Base-by-base conservation (phyloP, 2,797 vertebrate genomes). In the Acanthopagrus latus region DNA sequence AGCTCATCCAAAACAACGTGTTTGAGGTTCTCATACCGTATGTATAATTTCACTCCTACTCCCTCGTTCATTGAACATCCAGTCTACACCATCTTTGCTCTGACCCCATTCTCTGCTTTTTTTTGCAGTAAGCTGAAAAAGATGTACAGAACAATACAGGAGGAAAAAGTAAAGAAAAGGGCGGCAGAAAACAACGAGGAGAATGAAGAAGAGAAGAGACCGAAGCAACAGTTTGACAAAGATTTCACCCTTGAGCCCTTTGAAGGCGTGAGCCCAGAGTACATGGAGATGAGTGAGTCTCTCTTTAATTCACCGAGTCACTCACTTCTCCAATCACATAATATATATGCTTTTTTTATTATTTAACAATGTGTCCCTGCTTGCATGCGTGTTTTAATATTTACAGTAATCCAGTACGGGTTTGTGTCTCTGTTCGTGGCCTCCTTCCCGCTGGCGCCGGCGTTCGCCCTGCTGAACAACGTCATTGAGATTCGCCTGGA, bases 261-360 rank as follows among this genome's bases (percentile, higher is more conserved):
- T 76, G 97, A 97, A 4, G 98, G 98, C 0, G 92, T 99, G 69
- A 97, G 95, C 63, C 97, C 98, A 5, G 98, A 99, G 79, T 99
- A 99, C 91, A 99, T 99, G 98, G 98, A 99, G 89, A 99, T 99
- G 98, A 97, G 98, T 99, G 90, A 95, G 97, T 93, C 1, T 55
- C 18, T 33, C 13, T 46, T 54, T 64, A 20, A 65, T 54, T 41
- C n/a, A 67, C 14, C 7, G 4, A 70, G 23, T 82, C 33, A 25
- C 9, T 44, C 47, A 62, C 33, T 23, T 6, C 17, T 48, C 12
- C 21, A 57, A 16, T 46, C 16, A 17, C 25, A 38, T 33, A 38
- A 16, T 38, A 38, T 38, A 9, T 38, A 38, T 1, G 33, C 9
- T 38, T 38, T 9, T 1, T 54, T 64, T 29, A 27, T n/a, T 3